Percentiles rank a stretch among this genome's conserved stretches.
Evolutionary conservation across 1,140 invertebrate genomes (phyloP).

Genomic region (Hestina assimilis): DNA sequence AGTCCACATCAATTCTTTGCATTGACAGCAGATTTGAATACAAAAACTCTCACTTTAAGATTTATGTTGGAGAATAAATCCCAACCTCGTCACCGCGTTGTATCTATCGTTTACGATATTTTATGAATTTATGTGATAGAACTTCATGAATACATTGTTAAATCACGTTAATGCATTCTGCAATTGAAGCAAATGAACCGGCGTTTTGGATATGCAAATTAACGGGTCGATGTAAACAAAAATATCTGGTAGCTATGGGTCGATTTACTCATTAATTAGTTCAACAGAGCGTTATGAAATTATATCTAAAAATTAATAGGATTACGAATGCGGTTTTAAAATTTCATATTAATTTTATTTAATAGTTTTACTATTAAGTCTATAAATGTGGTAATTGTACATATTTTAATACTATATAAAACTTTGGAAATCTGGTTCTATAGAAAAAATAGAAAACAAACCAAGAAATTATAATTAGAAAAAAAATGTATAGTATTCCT

Average conservation of each 20-base stretch:
- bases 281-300: neutral
- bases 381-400: neutral
- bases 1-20: constrained; percentile 5
- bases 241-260: neutral
- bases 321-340: neutral
- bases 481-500: too few species aligned
- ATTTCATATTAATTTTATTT: neutral
- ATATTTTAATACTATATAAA: too few species aligned
- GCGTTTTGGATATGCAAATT: constrained; percentile 3
- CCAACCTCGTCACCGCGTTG: neutral
- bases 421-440: too few species aligned
- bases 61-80: constrained; percentile 12
- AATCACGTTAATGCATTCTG: constrained; percentile 10
- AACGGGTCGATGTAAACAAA: neutral
- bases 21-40: constrained; percentile 13
- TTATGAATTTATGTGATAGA: constrained; percentile 5
- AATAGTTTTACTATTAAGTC: neutral
- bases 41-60: constrained; percentile 11
- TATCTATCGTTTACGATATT: neutral
- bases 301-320: neutral
- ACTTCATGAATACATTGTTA: constrained; percentile 9
- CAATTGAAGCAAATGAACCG: constrained; percentile 8
- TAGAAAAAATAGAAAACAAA: too few species aligned
- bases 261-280: neutral
- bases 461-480: too few species aligned